These are phyloP conservation scores for Eupsilia transversa DNA, from an alignment of 2,888 invertebrate genomes.

Conservation along the genomic window DNA sequence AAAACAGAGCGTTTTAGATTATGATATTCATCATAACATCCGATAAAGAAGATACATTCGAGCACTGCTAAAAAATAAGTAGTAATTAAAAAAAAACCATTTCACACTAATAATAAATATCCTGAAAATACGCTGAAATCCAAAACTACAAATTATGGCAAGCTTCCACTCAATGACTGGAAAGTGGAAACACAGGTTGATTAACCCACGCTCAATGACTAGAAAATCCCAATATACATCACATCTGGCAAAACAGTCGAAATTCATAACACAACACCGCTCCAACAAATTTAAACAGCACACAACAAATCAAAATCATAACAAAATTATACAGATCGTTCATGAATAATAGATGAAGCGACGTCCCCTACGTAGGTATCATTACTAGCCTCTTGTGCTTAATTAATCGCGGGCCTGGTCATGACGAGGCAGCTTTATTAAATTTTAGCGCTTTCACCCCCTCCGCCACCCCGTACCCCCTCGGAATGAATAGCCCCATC, in stretches of 20 bases:
- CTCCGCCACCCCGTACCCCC: slow-evolving; percentile 65
- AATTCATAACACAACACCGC: slow-evolving; percentile 38
- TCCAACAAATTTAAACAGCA: slow-evolving; percentile 46
- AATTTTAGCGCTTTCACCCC: slow-evolving; percentile 88
- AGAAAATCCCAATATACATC: slow-evolving; percentile 25
- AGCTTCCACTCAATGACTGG: slow-evolving; percentile 5
- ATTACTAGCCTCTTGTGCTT: slow-evolving; percentile 87
- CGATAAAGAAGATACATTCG: neutral
- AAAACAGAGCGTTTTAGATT: neutral
- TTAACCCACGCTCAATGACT: slow-evolving; percentile 24
- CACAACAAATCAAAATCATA: slow-evolving; percentile 60
- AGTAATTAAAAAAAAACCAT: neutral
- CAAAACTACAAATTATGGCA: neutral
- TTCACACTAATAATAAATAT: neutral
- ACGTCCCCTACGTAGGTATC: slow-evolving; percentile 79
- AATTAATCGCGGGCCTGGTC: slow-evolving; percentile 88
- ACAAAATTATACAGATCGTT: slow-evolving; percentile 68
- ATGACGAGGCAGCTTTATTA: slow-evolving; percentile 87
- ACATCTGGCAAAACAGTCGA: slow-evolving; percentile 42
- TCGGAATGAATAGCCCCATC: slow-evolving; percentile 87
- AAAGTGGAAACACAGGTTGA: slow-evolving; percentile 24
- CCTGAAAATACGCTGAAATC: neutral
- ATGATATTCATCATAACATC: neutral
- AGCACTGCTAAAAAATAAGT: neutral
- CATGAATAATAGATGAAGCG: slow-evolving; percentile 80